phyloP scores from a whole-genome alignment of 2,113 vertebrate species.

The Numenius arquata region DNA sequence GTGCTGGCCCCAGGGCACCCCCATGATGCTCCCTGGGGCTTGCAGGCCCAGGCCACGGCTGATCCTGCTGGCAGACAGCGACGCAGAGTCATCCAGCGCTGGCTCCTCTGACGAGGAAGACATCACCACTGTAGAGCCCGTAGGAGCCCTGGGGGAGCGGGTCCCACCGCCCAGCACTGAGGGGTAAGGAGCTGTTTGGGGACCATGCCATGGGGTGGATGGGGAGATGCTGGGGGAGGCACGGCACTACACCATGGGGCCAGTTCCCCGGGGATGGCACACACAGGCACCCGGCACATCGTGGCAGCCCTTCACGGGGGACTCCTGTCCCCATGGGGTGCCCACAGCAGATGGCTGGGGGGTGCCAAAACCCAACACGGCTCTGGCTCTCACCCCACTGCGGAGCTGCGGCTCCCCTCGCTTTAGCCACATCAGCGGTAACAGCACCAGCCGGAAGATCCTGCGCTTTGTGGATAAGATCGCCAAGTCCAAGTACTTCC shows the following conservation, averaged over 20 bases:
- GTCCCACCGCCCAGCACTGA: constrained; percentile 50
- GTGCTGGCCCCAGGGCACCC: background rate
- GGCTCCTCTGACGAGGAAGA: constrained; percentile 88
- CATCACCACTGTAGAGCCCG: constrained; percentile 56
- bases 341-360: background rate
- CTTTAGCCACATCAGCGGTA: constrained; percentile 60
- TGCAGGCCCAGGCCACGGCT: constrained; percentile 60
- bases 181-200: constrained; percentile 65
- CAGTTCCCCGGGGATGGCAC: accelerated
- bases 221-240: background rate
- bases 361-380: background rate
- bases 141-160: constrained; percentile 71
- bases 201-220: accelerated
- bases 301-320: background rate
- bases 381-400: background rate
- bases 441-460: constrained; percentile 83
- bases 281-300: accelerated
- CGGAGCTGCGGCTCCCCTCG: background rate
- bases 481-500: constrained; percentile 88
- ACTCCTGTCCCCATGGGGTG: background rate
- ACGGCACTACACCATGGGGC: accelerated
- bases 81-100: constrained; percentile 86
- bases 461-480: constrained; percentile 90
- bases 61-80: constrained; percentile 83
- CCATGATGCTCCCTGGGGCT: background rate